Evolutionary conservation across 2,113 vertebrate species (phyloP).

Genomic region (Ammodytes marinus): DNA sequence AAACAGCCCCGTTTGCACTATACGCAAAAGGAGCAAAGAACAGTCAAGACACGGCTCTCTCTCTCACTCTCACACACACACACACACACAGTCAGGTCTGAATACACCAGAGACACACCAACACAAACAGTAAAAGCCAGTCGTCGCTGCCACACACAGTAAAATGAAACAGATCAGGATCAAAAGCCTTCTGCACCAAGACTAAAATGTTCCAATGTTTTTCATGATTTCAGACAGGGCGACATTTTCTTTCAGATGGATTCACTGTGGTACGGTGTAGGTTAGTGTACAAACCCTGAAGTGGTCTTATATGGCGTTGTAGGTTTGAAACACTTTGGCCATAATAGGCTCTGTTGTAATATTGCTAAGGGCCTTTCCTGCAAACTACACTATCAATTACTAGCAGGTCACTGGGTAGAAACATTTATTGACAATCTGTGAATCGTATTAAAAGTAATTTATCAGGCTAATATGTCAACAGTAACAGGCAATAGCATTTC

Average conservation of each 20-base stretch:
- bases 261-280: slow-evolving; percentile 49
- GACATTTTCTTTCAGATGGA: slow-evolving; percentile 58
- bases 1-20: slow-evolving; percentile 25
- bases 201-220: slow-evolving; percentile 46
- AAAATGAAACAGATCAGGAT: slow-evolving; percentile 55
- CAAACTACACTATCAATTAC: slow-evolving; percentile 47
- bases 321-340: slow-evolving; percentile 1
- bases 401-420: not conserved
- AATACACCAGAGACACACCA: slow-evolving; percentile 18
- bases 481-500: not conserved
- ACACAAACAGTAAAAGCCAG: slow-evolving; percentile 46
- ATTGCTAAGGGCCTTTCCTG: slow-evolving; percentile 17
- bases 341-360: slow-evolving; percentile 10
- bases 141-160: slow-evolving; percentile 8
- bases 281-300: slow-evolving; percentile 44
- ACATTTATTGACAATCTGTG: slow-evolving; percentile 1
- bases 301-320: slow-evolving; percentile 20
- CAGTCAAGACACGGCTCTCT: not conserved
- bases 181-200: slow-evolving; percentile 45
- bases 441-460: slow-evolving; percentile 20
- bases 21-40: slow-evolving; percentile 4
- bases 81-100: slow-evolving; percentile 5
- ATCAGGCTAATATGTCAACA: not conserved
- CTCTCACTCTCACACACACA: not conserved
- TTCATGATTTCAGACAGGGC: slow-evolving; percentile 51